Evolutionary conservation across 2,113 vertebrate genomes (phyloP), one percentile per base, ranked within the genome.

Genomic region (Thryonomys swinderianus): DNA sequence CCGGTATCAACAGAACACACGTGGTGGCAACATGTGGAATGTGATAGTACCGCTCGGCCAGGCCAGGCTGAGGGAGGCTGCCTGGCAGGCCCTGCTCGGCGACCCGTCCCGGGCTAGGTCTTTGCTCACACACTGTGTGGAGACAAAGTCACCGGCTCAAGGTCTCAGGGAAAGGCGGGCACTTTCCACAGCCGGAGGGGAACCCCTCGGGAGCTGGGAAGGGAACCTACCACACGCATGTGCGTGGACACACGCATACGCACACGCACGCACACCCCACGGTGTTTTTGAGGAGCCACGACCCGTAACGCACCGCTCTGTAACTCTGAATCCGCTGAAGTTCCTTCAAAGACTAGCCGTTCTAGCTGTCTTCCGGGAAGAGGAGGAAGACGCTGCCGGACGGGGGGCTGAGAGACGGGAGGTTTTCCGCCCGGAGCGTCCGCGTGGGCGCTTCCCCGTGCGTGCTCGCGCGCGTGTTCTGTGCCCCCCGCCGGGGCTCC

Each of bases 131-230:
- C 83, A 82, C 27, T 42, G 40, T 9, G 5, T 20, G 34, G 74
- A 61, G 21, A 92, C 51, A 78, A 51, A 51, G 87, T 42, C 53
- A 82, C 45, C 34, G 62, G 64, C 55, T 4, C 37, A 14, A 59
- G 53, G 27, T 80, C 53, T 92, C 30, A 16, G 69, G 89, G 94
- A 76, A 96, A 89, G 88, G 87, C 34, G 42, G 3, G 82, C 64
- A 51, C 88, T 96, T 96, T 59, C 95, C 95, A 42, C 0, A 71
- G 71, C 34, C 53, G 4, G 53, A 85, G 94, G 94, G 93, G 64
- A 93, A 95, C 25, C 32, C 92, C 94, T 55, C 64, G 74, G 94
- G 97, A 92, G 90, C 59, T 12, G 17, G 64, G 1, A 0, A 1
- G 1, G 37, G 40, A 83, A 66, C 53, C 71, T 76, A 1, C 7